phyloP scores from a whole-genome alignment of 1,140 invertebrate genomes.

The Zaprionus nigranus region DNA sequence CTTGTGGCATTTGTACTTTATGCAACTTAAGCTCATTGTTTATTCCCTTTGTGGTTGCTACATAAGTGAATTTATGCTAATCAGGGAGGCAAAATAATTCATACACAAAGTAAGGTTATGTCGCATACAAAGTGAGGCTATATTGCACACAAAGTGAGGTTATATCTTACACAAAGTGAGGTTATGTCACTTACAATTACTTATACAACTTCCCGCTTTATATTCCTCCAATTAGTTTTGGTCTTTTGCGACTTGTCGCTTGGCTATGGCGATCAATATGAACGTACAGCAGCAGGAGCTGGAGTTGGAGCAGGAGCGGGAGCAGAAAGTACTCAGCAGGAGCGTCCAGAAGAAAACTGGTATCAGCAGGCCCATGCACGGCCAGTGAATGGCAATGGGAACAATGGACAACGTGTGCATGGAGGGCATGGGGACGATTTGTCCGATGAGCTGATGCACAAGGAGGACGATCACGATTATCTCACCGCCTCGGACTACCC shows the following conservation, averaged over 20 bases:
- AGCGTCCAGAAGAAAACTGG: constrained; percentile 44
- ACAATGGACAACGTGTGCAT: constrained; percentile 15
- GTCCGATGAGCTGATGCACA: constrained; percentile 52
- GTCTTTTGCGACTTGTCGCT: constrained; percentile 40
- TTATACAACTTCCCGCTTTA: neutral
- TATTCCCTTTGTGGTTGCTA: neutral
- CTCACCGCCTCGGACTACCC: constrained; percentile 55
- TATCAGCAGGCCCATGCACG: constrained; percentile 44
- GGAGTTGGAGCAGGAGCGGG: constrained; percentile 1
- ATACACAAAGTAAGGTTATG: too few relatives aligned
- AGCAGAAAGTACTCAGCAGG: constrained; percentile 34
- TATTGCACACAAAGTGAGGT: too few relatives aligned
- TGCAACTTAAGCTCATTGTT: neutral
- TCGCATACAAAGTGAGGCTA: too few relatives aligned
- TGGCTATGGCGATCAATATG: constrained; percentile 33
- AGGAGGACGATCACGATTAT: constrained; percentile 51
- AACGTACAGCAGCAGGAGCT: constrained; percentile 21
- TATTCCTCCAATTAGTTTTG: neutral
- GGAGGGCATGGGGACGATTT: constrained; percentile 41
- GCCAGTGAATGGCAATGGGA: constrained; percentile 41
- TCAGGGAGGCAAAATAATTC: neutral
- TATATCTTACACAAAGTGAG: neutral
- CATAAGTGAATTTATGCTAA: neutral
- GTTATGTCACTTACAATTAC: neutral
- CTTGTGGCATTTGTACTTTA: constrained; percentile 2